These are phyloP conservation scores for Peromyscus californicus DNA, from an alignment of 2,113 vertebrate genomes.

Conservation along the genomic window DNA sequence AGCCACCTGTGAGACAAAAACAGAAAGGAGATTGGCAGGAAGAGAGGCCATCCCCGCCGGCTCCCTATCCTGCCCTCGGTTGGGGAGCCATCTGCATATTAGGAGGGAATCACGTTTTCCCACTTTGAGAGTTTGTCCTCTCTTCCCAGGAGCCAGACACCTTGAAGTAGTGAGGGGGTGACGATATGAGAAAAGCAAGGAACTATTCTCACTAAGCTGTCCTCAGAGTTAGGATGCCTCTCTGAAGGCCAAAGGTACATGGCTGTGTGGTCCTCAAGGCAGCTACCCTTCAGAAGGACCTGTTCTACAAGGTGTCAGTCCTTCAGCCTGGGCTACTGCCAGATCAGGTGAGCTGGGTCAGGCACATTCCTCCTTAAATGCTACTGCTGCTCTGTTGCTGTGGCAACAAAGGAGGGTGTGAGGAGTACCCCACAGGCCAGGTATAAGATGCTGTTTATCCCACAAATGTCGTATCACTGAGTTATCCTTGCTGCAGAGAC, in stretches of 20 bases:
- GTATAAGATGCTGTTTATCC: neutral
- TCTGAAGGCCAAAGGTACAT: rapidly evolving
- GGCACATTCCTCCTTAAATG: neutral
- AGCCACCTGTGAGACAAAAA: neutral
- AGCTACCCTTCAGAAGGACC: neutral
- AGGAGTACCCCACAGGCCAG: neutral
- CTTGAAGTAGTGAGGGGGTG: neutral
- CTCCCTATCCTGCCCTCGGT: rapidly evolving
- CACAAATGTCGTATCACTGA: rapidly evolving
- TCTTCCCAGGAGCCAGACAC: neutral
- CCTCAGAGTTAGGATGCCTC: rapidly evolving
- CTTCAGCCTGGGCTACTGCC: neutral
- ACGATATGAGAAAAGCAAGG: neutral
- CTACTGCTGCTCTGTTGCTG: neutral
- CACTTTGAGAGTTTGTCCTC: neutral
- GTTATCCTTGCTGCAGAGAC: neutral
- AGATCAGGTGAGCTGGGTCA: rapidly evolving
- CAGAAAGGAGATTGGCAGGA: neutral
- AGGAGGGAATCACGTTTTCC: neutral
- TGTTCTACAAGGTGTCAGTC: neutral
- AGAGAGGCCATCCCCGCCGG: rapidly evolving
- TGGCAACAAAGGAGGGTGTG: neutral
- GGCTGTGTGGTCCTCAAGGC: neutral
- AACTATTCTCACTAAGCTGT: neutral
- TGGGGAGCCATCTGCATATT: neutral